Base-by-base conservation (phyloP, 2,113 vertebrate genomes). In the Amphilophus citrinellus region DNA sequence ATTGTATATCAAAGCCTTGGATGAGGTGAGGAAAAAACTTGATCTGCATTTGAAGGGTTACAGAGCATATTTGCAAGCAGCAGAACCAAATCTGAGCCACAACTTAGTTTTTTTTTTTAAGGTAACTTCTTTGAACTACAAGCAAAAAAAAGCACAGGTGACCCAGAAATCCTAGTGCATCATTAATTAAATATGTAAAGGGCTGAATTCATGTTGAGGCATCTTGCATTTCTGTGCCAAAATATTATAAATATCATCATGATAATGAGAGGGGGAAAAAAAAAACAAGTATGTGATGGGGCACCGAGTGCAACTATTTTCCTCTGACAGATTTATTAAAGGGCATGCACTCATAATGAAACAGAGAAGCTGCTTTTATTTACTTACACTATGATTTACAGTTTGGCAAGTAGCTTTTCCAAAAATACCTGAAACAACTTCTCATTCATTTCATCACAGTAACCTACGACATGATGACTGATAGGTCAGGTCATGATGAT, bases 301-400 rank as follows among this genome's bases (percentile, higher is more conserved):
- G 76, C 84, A 84, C n/a, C 22, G 84, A 61, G 82, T 89, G 39
- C 61, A 87, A 81, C 47, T 50, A 62, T 68, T 89, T 90, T 80
- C 50, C 27, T 37, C 18, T 7, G 84, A 88, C 89, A 90, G 82
- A 91, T 93, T 89, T 92, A 93, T 91, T 88, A 83, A 78, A 87
- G 66, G 76, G 85, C 83, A 87, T 22, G 22, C 66, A 66, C 71
- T 86, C 61, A n/a, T 65, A 61, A 90, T 89, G 61, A 91, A 87
- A 91, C 77, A 76, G 82, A 79, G 82, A 90, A 56, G 65, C 82
- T 83, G 87, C 87, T 92, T 87, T 89, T 89, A 91, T 88, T 91
- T 90, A 86, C 61, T 81, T 76, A 30, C 79, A 18, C 60, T 44
- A 15, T 87, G 83, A 94, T 94, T 93, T 89, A 89, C 50, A 82